These are phyloP conservation scores for Aleiodes leptofemur DNA, from an alignment of 2,888 invertebrate genomes.

Conservation along the genomic window DNA sequence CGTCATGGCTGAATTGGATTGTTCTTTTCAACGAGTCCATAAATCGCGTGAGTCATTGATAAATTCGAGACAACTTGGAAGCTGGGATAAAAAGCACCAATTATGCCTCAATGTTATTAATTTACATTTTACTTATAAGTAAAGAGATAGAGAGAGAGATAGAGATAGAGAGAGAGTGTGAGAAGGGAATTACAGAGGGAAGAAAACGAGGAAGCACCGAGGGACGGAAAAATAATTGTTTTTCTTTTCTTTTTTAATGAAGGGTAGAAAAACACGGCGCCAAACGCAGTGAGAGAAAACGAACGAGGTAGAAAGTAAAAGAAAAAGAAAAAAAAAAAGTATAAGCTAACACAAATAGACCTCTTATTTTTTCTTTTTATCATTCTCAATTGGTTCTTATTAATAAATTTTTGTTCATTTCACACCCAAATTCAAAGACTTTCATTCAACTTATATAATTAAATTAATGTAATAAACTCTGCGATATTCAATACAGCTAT, in stretches of 20 bases:
- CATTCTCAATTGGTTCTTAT: neutral
- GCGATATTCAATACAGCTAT: constrained; percentile 71
- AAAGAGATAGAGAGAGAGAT: neutral
- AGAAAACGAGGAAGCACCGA: constrained; percentile 54
- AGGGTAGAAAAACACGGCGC: constrained; percentile 28
- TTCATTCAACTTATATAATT: constrained; percentile 27
- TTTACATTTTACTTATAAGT: constrained; percentile 27
- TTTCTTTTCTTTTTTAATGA: constrained; percentile 26
- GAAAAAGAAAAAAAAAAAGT: neutral
- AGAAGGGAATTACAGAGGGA: neutral
- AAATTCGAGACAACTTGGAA: constrained; percentile 31
- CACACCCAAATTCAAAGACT: neutral
- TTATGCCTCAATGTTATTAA: constrained; percentile 26
- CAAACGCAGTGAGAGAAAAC: constrained; percentile 32
- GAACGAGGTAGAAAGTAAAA: constrained; percentile 12
- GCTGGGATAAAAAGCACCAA: constrained; percentile 22
- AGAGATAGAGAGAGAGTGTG: neutral
- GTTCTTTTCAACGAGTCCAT: constrained; percentile 11
- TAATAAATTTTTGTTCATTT: neutral
- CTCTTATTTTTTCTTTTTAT: neutral
- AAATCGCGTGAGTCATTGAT: constrained; percentile 26
- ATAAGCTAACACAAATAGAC: neutral
- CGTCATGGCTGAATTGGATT: neutral
- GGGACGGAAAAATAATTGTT: constrained; percentile 48
- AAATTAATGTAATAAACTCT: constrained; percentile 65